Percentiles rank a stretch among this genome's conserved stretches.
phyloP scores from a whole-genome alignment of 2,797 vertebrate genomes.

The Eurystomus glaucurus region DNA sequence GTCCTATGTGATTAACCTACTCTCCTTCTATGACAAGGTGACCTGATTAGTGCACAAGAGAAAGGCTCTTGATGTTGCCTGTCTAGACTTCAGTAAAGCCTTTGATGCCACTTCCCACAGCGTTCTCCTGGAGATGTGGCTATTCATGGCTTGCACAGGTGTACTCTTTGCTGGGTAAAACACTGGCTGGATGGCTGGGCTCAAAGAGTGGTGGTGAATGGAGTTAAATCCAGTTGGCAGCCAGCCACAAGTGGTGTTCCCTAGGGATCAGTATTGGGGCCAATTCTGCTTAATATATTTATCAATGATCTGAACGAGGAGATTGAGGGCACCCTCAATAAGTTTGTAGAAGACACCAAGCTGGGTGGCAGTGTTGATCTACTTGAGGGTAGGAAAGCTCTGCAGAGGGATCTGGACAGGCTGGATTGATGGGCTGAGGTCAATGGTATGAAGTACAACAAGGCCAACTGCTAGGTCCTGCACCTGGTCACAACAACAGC shows the following conservation, averaged over 20 bases:
- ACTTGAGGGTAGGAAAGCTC: not conserved
- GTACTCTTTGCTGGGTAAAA: not conserved
- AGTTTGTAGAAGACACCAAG: not conserved
- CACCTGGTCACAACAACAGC: not conserved
- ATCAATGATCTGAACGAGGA: not conserved
- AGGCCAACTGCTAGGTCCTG: not conserved
- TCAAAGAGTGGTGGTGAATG: not conserved
- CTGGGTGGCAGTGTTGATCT: not conserved
- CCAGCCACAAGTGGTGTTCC: not conserved
- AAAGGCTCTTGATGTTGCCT: not conserved
- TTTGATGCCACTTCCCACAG: not conserved
- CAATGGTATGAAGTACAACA: not conserved
- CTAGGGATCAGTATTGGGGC: not conserved
- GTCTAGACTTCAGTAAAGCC: accelerated
- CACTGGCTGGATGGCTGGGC: not conserved
- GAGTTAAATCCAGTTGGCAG: not conserved
- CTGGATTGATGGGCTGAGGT: not conserved
- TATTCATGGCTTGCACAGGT: not conserved
- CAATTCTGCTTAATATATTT: not conserved
- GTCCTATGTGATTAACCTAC: not conserved
- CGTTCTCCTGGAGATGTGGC: not conserved
- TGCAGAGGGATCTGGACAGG: not conserved
- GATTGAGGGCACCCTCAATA: not conserved
- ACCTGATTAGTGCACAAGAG: too few relatives aligned
- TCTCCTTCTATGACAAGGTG: not conserved